These are phyloP conservation scores for Piezodorus guildinii DNA, from an alignment of 1,140 invertebrate species.

Conservation along the genomic window DNA sequence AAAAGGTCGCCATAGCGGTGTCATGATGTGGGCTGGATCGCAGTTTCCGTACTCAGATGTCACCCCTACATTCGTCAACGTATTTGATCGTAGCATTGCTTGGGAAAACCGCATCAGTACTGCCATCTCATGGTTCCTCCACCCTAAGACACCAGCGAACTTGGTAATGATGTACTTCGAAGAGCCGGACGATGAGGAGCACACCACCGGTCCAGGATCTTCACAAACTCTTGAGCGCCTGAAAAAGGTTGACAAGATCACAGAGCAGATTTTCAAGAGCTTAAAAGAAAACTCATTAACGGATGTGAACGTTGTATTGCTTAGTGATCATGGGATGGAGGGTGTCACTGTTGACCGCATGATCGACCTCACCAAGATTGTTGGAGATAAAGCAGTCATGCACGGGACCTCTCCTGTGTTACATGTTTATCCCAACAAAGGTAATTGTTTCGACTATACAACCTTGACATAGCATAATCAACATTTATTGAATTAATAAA, in stretches of 20 bases:
- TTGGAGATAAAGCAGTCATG: conserved; percentile 35
- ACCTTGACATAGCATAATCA: too few relatives aligned
- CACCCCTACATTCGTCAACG: conserved; percentile 36
- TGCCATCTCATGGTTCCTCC: conserved; percentile 50
- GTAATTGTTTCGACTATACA: conserved; percentile 10
- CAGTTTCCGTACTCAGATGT: conserved; percentile 37
- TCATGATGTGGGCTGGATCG: conserved; percentile 51
- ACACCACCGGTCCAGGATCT: conserved; percentile 39
- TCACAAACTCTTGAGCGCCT: conserved; percentile 39
- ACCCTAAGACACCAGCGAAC: conserved; percentile 44
- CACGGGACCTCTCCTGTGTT: conserved; percentile 38
- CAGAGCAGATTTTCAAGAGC: conserved; percentile 44
- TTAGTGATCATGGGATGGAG: conserved; percentile 69
- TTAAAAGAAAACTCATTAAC: conserved; percentile 40
- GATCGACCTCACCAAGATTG: conserved; percentile 45
- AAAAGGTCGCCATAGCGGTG: conserved; percentile 39
- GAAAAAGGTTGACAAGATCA: conserved; percentile 42
- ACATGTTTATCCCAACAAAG: conserved; percentile 39
- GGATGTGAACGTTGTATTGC: conserved; percentile 51
- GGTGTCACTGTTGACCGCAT: conserved; percentile 39
- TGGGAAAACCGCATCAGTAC: conserved; percentile 46
- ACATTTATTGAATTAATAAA: not conserved
- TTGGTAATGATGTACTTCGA: conserved; percentile 59
- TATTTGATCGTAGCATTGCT: conserved; percentile 38
- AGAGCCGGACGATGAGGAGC: conserved; percentile 53